Percentiles rank a stretch among this genome's conserved stretches.
These are phyloP conservation scores for Pristionchus entomophagus DNA, from an alignment of 2,888 invertebrate genomes.

Conservation along the genomic window DNA sequence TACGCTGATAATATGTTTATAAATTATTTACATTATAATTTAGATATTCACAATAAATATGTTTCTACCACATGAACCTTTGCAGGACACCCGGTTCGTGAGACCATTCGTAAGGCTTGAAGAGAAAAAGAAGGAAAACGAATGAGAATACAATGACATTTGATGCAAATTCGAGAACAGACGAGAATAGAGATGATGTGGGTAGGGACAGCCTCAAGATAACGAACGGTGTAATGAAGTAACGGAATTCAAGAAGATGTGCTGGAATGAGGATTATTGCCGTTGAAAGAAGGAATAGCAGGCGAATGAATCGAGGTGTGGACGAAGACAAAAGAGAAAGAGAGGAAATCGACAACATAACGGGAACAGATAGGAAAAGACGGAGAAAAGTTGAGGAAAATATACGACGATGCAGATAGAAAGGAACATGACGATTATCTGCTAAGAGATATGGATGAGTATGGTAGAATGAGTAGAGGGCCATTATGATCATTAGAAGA, in stretches of 20 bases:
- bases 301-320: conserved; percentile 78
- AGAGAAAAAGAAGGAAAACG: conserved; percentile 68
- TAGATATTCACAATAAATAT: conserved; percentile 38
- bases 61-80: conserved; percentile 74
- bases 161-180: conserved; percentile 50
- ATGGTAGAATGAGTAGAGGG: conserved; percentile 82
- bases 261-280: conserved; percentile 85
- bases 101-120: conserved; percentile 71
- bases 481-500: conserved; percentile 52
- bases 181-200: not conserved
- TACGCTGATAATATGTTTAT: not conserved
- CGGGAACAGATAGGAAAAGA: conserved; percentile 51
- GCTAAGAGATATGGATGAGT: conserved; percentile 93
- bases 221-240: conserved; percentile 92
- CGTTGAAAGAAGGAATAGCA: conserved; percentile 80
- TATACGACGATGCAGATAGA: conserved; percentile 90
- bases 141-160: conserved; percentile 60
- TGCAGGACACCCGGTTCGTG: conserved; percentile 68
- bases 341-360: conserved; percentile 45
- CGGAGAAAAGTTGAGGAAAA: conserved; percentile 63
- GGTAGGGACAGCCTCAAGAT: conserved; percentile 84
- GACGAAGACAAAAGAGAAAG: conserved; percentile 71
- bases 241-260: conserved; percentile 91
- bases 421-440: conserved; percentile 95
- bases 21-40: not conserved